Percentiles rank a stretch among this genome's conserved stretches.
These are phyloP conservation scores for Ceratotherium simum DNA, from an alignment of 2,113 vertebrate genomes.

Conservation along the genomic window DNA sequence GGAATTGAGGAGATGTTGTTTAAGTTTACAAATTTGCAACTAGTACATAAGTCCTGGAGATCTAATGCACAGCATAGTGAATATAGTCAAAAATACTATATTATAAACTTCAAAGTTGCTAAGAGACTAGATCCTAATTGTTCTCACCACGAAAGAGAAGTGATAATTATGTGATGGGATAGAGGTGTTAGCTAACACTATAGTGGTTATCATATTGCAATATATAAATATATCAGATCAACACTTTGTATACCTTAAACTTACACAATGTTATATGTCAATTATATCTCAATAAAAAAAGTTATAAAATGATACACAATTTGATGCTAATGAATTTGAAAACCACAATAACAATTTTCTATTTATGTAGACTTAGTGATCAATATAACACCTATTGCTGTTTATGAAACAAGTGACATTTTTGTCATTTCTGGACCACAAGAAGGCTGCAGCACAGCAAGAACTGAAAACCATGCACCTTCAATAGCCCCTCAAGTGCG, in stretches of 20 bases:
- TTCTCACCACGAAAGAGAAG: neutral
- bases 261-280: neutral
- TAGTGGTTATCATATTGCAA: too few relatives aligned
- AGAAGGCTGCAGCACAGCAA: neutral
- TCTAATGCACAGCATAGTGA: neutral
- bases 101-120: too few relatives aligned
- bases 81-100: neutral
- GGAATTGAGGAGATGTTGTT: neutral
- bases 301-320: neutral
- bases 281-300: neutral
- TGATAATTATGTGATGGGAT: neutral
- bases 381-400: neutral
- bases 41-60: neutral
- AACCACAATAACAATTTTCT: neutral
- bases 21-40: neutral
- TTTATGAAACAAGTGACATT: neutral
- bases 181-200: neutral
- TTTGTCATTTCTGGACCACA: neutral
- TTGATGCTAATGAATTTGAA: slow-evolving; percentile 6
- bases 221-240: neutral
- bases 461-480: neutral
- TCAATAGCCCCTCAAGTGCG: neutral
- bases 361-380: neutral
- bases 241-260: neutral
- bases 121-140: neutral